Percentiles rank a stretch among this genome's conserved stretches.
Evolutionary conservation across 2,888 invertebrate genomes (phyloP).

Genomic region (Alentia gelatinosa): DNA sequence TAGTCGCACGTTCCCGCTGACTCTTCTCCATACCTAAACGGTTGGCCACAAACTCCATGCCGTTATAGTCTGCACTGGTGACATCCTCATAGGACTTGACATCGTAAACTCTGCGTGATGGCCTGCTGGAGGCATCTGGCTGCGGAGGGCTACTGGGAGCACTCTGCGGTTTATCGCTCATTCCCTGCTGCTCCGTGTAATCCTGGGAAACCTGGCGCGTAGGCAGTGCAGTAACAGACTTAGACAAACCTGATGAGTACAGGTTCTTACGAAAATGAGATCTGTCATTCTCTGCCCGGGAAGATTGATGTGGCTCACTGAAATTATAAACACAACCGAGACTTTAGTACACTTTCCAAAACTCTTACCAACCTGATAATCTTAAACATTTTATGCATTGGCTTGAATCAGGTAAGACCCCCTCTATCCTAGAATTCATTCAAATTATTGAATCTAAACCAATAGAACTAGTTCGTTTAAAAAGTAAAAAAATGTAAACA

Average conservation of each 20-base stretch:
- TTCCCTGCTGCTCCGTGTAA: background rate
- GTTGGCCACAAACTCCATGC: background rate
- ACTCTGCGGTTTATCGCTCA: background rate
- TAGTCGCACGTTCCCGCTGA: background rate
- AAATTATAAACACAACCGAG: background rate
- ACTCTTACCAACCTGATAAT: no score
- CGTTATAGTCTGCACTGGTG: background rate
- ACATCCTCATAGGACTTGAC: slow-evolving; percentile 24
- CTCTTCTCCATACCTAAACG: background rate
- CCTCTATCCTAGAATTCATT: no score
- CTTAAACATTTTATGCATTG: no score
- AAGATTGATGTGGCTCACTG: background rate
- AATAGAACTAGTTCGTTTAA: no score
- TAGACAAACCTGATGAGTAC: background rate
- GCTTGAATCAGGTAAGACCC: no score
- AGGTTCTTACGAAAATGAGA: background rate
- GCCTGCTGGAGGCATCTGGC: background rate
- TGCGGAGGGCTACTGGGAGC: background rate
- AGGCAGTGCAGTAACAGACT: background rate
- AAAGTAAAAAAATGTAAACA: no score
- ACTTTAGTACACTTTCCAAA: no score
- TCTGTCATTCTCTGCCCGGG: background rate
- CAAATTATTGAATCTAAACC: no score
- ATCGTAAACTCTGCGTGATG: background rate
- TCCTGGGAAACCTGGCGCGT: background rate